Evolutionary conservation across 2,113 vertebrate species (phyloP).

Genomic region (Hyla sarda): DNA sequence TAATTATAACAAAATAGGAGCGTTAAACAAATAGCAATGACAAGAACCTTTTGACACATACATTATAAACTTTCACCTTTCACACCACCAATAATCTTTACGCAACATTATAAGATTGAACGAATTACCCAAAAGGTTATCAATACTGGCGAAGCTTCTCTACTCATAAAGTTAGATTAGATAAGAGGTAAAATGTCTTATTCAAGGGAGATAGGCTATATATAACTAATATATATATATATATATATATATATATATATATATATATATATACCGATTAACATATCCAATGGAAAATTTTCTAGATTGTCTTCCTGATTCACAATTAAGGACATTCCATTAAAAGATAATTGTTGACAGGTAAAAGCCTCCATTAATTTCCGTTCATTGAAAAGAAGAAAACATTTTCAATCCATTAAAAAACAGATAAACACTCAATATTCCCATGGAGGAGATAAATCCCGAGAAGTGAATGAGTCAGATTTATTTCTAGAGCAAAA

Average conservation of each 20-base stretch:
- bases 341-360: constrained; percentile 38
- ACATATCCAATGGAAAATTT: neutral
- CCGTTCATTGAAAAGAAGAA: constrained; percentile 37
- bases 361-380: constrained; percentile 50
- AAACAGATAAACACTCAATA: constrained; percentile 54
- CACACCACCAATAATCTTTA: neutral
- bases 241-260: neutral
- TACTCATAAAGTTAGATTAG: neutral
- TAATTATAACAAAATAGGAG: too few species aligned
- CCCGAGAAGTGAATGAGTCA: constrained; percentile 49
- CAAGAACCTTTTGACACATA: too few species aligned
- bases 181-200: too few species aligned
- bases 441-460: constrained; percentile 57
- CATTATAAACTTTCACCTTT: too few species aligned
- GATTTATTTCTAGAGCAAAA: constrained; percentile 56
- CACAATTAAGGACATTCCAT: constrained; percentile 34
- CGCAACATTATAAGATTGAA: neutral
- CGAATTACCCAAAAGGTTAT: neutral
- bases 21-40: too few species aligned
- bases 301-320: neutral
- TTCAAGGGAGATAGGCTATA: too few species aligned
- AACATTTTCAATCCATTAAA: constrained; percentile 57
- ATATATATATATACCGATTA: neutral
- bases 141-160: neutral
- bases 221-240: too few species aligned